phyloP scores from a whole-genome alignment of 2,797 vertebrate genomes.

The Masticophis lateralis region DNA sequence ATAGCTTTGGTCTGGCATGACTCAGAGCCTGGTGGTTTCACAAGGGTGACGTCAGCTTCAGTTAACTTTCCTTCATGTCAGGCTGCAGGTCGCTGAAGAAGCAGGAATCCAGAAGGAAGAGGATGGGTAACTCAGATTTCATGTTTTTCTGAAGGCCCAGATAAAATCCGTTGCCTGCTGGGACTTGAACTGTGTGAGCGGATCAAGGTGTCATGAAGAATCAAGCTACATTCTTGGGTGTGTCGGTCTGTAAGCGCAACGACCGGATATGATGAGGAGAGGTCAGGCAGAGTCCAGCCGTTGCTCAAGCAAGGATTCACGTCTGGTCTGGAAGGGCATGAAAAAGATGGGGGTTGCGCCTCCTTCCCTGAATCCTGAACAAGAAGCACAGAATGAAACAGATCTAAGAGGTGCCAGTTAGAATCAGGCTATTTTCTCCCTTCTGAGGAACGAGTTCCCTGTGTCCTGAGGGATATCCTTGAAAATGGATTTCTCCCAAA shows the following conservation, averaged over 20 bases:
- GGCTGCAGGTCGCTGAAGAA: no score
- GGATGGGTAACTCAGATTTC: background rate
- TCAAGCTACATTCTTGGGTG: background rate
- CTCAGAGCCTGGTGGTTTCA: background rate
- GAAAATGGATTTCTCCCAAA: background rate
- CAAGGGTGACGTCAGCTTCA: background rate
- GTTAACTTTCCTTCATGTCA: background rate
- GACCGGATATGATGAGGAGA: background rate
- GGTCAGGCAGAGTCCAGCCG: background rate
- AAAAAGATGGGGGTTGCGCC: no score
- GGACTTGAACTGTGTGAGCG: background rate
- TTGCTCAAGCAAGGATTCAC: background rate
- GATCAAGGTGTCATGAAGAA: background rate
- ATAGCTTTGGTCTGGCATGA: background rate
- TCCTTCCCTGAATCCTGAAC: background rate
- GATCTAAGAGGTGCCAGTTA: background rate
- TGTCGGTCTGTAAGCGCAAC: background rate
- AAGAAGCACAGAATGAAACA: background rate
- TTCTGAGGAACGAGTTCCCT: background rate
- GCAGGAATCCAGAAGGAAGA: no score
- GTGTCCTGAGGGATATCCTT: background rate
- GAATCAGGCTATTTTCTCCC: background rate
- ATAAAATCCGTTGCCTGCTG: background rate
- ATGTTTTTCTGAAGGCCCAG: background rate
- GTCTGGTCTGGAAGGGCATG: background rate